Base-by-base conservation (phyloP, 2,797 vertebrate genomes). In the Halcyon chelicuti region DNA sequence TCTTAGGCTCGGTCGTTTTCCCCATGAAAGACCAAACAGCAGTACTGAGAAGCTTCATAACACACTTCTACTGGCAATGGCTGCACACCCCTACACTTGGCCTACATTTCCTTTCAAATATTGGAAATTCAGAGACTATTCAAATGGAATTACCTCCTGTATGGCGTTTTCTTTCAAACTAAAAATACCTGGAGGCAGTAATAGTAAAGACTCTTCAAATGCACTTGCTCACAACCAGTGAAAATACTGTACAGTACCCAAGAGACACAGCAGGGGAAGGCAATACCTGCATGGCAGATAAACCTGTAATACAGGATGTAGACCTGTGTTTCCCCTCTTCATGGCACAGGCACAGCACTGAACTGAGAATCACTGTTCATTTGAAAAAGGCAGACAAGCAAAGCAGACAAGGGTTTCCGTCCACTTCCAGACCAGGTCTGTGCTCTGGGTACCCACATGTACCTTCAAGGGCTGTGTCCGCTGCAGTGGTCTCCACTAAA, bases 391-490 rank as follows among this genome's bases (percentile, higher is more conserved):
- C 25, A 52, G 16, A 21, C 29, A 55, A 22, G 5, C 6, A 28
- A 35, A 63, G n/a, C 35, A 71, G n/a, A 22, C 10, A 3, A 44
- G 21, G 37, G 44, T 67, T n/a, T 12, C 22, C 28, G 4, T 60
- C 16, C 14, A 35, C 16, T 1, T 39, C 21, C 29, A 40, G 58
- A 31, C 9, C 10, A 52, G 42, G 15, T 42, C 42, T 42, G 42
- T 42, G 35, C 7, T 10, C 51, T 8, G 10, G 54, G 9, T 13
- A 44, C 57, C 33, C 39, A 12, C 3, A 44, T 62, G 2, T 79
- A 99, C 99, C 98, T 99, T 99, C 83, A 99, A 99, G 0, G 99
- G 99, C 49, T 99, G 99, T 0, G 99, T 99, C 66, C 99, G 98
- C 96, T 99, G 99, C 65, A 99, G 98, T 88, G 99, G 91, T 33